phyloP scores from a whole-genome alignment of 2,888 invertebrate species.

The Autographa pulchrina region DNA sequence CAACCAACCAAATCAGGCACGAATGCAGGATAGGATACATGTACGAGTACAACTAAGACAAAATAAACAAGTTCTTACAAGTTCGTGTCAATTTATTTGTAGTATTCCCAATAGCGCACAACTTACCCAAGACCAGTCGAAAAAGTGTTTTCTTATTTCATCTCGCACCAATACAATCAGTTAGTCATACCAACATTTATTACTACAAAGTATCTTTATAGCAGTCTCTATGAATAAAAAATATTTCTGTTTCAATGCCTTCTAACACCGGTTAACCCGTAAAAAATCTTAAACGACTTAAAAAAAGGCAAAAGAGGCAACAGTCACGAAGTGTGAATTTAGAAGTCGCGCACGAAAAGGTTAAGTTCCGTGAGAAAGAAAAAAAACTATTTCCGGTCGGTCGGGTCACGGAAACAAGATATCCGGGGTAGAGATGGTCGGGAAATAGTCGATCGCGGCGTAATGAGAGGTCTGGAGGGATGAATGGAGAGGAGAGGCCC shows the following conservation, averaged over 20 bases:
- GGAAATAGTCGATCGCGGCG: slow-evolving; percentile 77
- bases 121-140: too few species aligned
- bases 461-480: slow-evolving; percentile 74
- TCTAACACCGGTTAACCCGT: slow-evolving; percentile 35
- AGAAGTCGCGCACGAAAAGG: slow-evolving; percentile 49
- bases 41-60: too few species aligned
- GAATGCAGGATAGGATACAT: too few species aligned
- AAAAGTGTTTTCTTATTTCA: neutral
- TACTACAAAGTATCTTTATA: neutral
- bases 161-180: neutral
- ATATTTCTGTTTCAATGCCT: slow-evolving; percentile 9
- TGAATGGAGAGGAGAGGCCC: slow-evolving; percentile 39
- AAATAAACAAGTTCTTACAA: too few species aligned
- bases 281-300: slow-evolving; percentile 50
- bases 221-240: neutral
- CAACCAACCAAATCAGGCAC: too few species aligned
- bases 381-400: slow-evolving; percentile 71
- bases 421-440: slow-evolving; percentile 69
- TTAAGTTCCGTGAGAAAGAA: slow-evolving; percentile 54
- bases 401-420: slow-evolving; percentile 72
- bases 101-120: too few species aligned
- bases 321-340: slow-evolving; percentile 49
- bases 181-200: neutral
- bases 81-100: too few species aligned
- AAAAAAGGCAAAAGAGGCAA: slow-evolving; percentile 45